phyloP scores from a whole-genome alignment of 2,113 vertebrate genomes.

The Chelonoidis abingdonii region DNA sequence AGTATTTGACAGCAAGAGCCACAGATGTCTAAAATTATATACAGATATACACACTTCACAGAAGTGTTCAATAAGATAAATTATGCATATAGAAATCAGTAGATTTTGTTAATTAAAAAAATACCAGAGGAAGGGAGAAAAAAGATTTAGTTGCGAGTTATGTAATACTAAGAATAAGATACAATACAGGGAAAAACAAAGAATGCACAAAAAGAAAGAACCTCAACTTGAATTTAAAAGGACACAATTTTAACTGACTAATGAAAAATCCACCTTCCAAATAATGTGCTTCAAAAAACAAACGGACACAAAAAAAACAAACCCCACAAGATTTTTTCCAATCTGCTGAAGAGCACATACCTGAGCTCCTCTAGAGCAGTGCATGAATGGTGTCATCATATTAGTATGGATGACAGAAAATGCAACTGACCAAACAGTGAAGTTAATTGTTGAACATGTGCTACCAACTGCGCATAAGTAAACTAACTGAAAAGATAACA shows the following conservation, averaged over 20 bases:
- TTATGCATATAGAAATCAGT: not conserved
- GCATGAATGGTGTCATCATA: not conserved
- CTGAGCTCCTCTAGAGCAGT: not conserved
- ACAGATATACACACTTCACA: not conserved
- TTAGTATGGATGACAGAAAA: not conserved
- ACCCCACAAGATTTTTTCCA: not conserved
- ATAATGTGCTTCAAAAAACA: not conserved
- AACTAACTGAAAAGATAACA: not conserved
- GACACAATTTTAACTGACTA: not conserved
- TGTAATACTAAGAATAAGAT: not conserved
- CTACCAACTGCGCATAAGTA: not conserved
- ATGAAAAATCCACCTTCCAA: not conserved
- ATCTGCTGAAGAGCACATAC: not conserved
- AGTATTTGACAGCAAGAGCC: not conserved
- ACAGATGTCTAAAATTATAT: fast-evolving
- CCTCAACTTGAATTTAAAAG: not conserved
- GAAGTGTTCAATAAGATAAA: not conserved
- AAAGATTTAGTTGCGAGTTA: not conserved
- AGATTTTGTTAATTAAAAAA: not conserved
- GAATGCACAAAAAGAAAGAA: not conserved
- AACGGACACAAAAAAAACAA: too few relatives aligned
- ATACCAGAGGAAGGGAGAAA: not conserved
- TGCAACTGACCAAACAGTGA: not conserved
- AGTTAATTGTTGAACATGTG: not conserved
- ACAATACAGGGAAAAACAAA: not conserved